Conservation (phyloP, 2,888 invertebrate species). For the Dicranocentrus wangi region DNA sequence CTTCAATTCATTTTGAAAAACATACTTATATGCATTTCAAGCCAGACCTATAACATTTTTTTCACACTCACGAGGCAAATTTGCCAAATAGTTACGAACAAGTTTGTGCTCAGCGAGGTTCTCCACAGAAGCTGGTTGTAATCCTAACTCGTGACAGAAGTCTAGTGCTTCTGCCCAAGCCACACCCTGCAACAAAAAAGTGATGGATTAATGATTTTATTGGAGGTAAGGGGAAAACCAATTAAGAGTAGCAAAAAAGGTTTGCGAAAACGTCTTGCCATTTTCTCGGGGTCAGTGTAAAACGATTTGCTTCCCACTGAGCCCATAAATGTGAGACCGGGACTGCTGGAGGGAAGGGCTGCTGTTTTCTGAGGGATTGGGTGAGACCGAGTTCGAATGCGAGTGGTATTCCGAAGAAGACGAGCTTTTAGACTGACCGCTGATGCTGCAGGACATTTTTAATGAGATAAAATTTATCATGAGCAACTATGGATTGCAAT, state of each 20-base stretch:
- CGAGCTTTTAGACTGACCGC: slow-evolving; percentile 27
- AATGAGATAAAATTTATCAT: not conserved
- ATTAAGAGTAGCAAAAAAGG: too few relatives aligned
- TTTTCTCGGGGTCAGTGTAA: slow-evolving; percentile 61
- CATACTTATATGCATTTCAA: not conserved
- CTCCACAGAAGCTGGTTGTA: slow-evolving; percentile 58
- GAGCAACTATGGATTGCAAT: not conserved
- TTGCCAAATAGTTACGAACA: slow-evolving; percentile 60
- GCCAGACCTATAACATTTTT: not conserved
- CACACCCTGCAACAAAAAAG: slow-evolving; percentile 46
- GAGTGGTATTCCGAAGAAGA: slow-evolving; percentile 21
- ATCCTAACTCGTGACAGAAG: slow-evolving; percentile 57
- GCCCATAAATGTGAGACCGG: slow-evolving; percentile 47
- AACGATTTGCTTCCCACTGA: slow-evolving; percentile 59
- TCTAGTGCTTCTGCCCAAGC: slow-evolving; percentile 61
- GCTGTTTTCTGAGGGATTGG: not conserved
- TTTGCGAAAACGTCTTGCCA: too few relatives aligned
- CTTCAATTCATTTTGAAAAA: too few relatives aligned
- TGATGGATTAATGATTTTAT: not conserved
- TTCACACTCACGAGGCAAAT: slow-evolving; percentile 59
- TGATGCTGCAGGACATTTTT: not conserved
- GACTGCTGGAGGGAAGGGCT: not conserved
- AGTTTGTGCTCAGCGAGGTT: slow-evolving; percentile 54
- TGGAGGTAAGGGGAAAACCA: not conserved
- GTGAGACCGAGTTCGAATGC: not conserved